phyloP scores from a whole-genome alignment of 2,113 vertebrate genomes.

The Tricholaema leucomelas region DNA sequence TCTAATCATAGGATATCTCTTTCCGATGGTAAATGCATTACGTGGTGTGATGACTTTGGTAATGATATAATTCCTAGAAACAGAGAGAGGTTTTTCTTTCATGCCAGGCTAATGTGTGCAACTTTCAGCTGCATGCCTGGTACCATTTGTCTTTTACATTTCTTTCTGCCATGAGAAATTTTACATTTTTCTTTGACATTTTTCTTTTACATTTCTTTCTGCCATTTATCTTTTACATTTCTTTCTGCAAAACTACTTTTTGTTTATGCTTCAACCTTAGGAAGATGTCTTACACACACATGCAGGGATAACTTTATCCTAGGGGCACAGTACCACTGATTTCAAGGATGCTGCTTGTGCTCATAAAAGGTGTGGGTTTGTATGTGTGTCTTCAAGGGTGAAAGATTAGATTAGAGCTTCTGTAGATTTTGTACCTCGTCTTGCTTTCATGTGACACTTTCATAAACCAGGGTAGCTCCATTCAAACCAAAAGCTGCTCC shows the following conservation, averaged over 20 bases:
- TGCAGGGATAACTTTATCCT: neutral
- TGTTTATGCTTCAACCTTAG: neutral
- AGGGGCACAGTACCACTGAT: neutral
- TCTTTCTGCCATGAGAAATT: too few species aligned
- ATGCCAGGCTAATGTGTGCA: neutral
- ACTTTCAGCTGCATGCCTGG: fast-evolving
- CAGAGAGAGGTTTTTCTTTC: neutral
- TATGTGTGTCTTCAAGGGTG: neutral
- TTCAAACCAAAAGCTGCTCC: neutral
- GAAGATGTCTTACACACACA: neutral
- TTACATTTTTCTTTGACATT: too few species aligned
- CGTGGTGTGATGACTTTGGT: neutral
- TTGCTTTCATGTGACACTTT: conserved; percentile 15
- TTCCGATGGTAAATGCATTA: neutral
- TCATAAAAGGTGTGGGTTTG: neutral
- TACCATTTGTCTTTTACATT: neutral
- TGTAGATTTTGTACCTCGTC: neutral
- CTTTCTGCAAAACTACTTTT: neutral
- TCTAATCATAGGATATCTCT: neutral
- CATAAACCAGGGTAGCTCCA: neutral
- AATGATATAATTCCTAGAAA: neutral
- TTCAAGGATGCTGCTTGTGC: neutral
- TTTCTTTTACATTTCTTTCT: neutral
- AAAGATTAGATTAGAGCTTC: neutral
- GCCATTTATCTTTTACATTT: neutral